phyloP scores from a whole-genome alignment of 2,113 vertebrate species.

The Hippocampus mohnikei region DNA sequence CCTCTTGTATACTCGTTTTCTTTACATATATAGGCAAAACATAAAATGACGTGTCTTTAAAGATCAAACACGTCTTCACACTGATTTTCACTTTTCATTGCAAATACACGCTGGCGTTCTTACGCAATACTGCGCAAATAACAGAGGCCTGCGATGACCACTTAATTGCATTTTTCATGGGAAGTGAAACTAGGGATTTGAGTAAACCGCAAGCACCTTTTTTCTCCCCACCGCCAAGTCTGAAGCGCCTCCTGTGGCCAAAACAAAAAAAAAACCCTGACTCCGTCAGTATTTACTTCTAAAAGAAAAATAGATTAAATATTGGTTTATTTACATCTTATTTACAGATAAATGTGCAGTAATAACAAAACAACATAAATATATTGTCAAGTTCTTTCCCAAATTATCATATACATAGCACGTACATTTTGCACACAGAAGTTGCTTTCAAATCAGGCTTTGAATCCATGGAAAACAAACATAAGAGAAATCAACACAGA shows the following conservation, averaged over 20 bases:
- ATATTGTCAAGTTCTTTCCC: constrained; percentile 17
- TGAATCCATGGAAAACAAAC: constrained; percentile 49
- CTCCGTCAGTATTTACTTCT: neutral
- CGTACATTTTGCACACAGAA: constrained; percentile 26
- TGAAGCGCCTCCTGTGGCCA: constrained; percentile 34
- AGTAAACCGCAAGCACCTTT: neutral
- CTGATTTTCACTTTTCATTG: neutral
- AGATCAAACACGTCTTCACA: neutral
- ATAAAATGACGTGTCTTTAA: too few relatives aligned
- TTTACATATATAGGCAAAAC: neutral
- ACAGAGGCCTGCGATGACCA: neutral
- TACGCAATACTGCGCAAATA: neutral
- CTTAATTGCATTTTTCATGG: neutral
- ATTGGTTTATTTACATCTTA: constrained; percentile 71
- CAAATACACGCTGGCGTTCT: neutral
- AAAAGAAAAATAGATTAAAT: constrained; percentile 26
- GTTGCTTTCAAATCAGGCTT: constrained; percentile 38
- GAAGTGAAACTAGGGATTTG: neutral
- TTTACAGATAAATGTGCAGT: constrained; percentile 46
- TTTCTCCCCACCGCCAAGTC: neutral
- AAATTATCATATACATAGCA: constrained; percentile 38
- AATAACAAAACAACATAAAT: constrained; percentile 44
- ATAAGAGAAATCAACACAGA: constrained; percentile 7
- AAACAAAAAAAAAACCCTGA: too few relatives aligned
- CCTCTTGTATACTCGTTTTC: neutral